Percentiles rank a stretch among this genome's conserved stretches.
phyloP scores from a whole-genome alignment of 2,888 invertebrate genomes.

The Siphlonurus alternatus region DNA sequence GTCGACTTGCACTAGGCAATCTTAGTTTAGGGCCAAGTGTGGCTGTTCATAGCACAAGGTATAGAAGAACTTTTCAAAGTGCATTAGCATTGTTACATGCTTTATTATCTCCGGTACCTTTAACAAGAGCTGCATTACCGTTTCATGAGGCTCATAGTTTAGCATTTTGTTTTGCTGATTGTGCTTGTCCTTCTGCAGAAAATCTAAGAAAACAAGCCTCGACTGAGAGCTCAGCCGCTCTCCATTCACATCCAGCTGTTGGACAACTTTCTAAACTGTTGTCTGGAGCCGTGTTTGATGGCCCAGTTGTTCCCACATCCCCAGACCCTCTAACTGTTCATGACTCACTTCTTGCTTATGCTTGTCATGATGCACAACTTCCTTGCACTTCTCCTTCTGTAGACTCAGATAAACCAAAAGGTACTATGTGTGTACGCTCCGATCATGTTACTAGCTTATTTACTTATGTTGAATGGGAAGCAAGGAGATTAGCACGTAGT shows the following conservation, averaged over 20 bases:
- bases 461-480: conserved; percentile 51
- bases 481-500: conserved; percentile 43
- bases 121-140: conserved; percentile 32
- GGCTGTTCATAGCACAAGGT: conserved; percentile 61
- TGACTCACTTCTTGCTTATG: conserved; percentile 67
- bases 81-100: conserved; percentile 61
- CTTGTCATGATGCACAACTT: conserved; percentile 66
- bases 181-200: conserved; percentile 58
- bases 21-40: conserved; percentile 23
- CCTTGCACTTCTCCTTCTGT: conserved; percentile 44
- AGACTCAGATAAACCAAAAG: conserved; percentile 16
- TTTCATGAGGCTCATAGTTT: conserved; percentile 64
- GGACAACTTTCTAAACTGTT: conserved; percentile 48
- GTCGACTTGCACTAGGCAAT: conserved; percentile 26
- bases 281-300: conserved; percentile 46
- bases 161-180: conserved; percentile 71
- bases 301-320: conserved; percentile 34
- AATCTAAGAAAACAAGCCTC: conserved; percentile 30
- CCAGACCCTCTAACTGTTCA: conserved; percentile 43
- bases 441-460: conserved; percentile 21
- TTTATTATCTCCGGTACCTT: conserved; percentile 37
- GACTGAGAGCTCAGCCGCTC: conserved; percentile 38
- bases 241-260: conserved; percentile 51
- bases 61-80: conserved; percentile 81
- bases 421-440: conserved; percentile 27